A percentile compares a stretch with the other conserved stretches of the same genome.
Conservation (phyloP, 2,113 vertebrate species). For the Rhynchomys soricoides region DNA sequence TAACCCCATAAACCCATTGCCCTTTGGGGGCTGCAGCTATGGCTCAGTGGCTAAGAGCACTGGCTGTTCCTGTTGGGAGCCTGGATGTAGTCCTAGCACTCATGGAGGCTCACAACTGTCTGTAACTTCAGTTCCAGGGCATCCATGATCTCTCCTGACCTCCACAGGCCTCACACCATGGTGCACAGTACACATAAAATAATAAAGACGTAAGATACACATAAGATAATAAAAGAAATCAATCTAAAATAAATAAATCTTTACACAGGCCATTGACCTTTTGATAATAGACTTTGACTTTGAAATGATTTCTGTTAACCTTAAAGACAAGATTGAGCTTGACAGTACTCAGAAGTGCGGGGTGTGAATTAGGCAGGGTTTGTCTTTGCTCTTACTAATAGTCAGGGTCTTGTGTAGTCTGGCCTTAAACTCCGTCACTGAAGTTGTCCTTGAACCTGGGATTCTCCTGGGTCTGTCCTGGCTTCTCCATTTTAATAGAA, state of each 20-base stretch:
- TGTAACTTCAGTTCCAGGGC: not conserved
- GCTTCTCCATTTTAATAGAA: not conserved
- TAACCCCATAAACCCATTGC: not conserved
- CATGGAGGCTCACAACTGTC: not conserved
- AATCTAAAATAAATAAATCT: not conserved
- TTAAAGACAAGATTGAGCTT: slow-evolving; percentile 42
- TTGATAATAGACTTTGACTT: slow-evolving; percentile 17
- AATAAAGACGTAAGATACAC: too few relatives aligned
- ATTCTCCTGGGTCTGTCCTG: not conserved
- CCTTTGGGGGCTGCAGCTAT: not conserved
- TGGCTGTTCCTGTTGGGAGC: not conserved
- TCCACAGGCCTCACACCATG: not conserved
- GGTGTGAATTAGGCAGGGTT: not conserved
- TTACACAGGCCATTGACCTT: slow-evolving; percentile 7
- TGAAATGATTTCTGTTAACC: not conserved
- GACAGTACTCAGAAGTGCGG: not conserved
- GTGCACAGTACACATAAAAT: not conserved
- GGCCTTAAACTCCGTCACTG: not conserved
- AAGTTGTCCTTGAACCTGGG: not conserved
- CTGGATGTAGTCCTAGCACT: not conserved
- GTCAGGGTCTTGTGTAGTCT: not conserved
- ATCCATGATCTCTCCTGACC: not conserved
- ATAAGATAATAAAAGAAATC: not conserved
- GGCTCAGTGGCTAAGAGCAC: not conserved
- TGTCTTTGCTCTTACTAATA: not conserved